phyloP scores from a whole-genome alignment of 2,797 vertebrate species.

The Enteromius fasciolatus region DNA sequence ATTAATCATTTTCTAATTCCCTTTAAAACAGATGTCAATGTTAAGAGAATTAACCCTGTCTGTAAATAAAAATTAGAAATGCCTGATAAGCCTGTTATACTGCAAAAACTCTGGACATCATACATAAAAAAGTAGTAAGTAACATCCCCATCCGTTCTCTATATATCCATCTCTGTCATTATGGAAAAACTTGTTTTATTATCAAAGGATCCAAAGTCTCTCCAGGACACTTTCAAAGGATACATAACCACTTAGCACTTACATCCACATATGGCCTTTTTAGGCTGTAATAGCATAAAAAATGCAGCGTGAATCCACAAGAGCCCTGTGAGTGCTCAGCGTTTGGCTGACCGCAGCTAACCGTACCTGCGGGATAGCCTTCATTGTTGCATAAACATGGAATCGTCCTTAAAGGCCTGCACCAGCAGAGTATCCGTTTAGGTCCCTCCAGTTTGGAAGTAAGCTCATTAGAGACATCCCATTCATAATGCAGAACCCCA shows the following conservation, averaged over 20 bases:
- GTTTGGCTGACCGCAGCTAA: conserved; percentile 46
- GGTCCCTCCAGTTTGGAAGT: conserved; percentile 47
- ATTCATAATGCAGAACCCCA: conserved; percentile 61
- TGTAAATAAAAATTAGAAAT: neutral
- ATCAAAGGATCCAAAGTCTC: conserved; percentile 25
- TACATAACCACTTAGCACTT: conserved; percentile 12
- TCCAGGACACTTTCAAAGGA: conserved; percentile 24
- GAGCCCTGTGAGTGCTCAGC: conserved; percentile 13
- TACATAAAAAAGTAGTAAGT: neutral
- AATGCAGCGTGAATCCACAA: conserved; percentile 37
- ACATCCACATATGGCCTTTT: conserved; percentile 47
- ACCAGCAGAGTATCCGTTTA: conserved; percentile 29
- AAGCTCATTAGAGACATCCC: conserved; percentile 57
- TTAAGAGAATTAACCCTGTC: conserved; percentile 25
- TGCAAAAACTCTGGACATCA: neutral
- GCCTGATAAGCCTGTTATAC: neutral
- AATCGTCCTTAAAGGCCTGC: conserved; percentile 25
- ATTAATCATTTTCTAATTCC: conserved; percentile 49
- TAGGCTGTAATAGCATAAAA: conserved; percentile 40
- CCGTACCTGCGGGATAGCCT: conserved; percentile 39
- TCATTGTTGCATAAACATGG: conserved; percentile 52
- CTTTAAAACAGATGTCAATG: conserved; percentile 39
- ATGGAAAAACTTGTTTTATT: neutral
- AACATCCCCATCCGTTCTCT: neutral
- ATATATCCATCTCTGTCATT: conserved; percentile 20